Evolutionary conservation across 92 coral and sea anemone genomes (phyloP).

Genomic region (Chrysogorgia sp.): DNA sequence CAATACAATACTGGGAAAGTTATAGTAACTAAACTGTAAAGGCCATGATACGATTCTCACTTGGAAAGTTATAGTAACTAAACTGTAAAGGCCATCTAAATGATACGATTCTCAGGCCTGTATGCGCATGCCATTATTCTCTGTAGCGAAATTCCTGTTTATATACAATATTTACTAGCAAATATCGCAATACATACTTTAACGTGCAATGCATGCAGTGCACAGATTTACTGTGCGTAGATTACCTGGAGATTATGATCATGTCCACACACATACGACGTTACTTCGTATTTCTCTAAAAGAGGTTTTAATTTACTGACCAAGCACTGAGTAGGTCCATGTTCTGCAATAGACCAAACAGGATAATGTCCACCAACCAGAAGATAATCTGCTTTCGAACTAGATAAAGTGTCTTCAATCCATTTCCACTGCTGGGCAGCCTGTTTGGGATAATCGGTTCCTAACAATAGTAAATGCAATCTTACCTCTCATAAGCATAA

Average conservation of each 20-base stretch:
- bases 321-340: slow-evolving; percentile 87
- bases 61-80: too few relatives aligned
- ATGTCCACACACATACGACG: slow-evolving; percentile 92
- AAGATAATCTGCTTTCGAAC: slow-evolving; percentile 80
- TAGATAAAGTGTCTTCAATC: slow-evolving; percentile 75
- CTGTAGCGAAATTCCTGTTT: too few relatives aligned
- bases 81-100: too few relatives aligned
- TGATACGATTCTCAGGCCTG: too few relatives aligned
- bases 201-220: too few relatives aligned
- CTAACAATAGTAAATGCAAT: neutral
- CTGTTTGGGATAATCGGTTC: slow-evolving; percentile 13
- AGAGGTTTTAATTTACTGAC: slow-evolving; percentile 82
- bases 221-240: neutral
- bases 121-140: too few relatives aligned
- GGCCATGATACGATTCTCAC: too few relatives aligned
- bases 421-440: slow-evolving; percentile 85
- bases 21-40: too few relatives aligned
- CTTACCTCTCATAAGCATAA: too few relatives aligned
- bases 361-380: slow-evolving; percentile 95
- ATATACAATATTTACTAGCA: neutral
- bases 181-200: too few relatives aligned
- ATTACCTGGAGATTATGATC: slow-evolving; percentile 94
- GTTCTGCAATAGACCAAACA: slow-evolving; percentile 98
- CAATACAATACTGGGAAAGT: too few relatives aligned
- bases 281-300: slow-evolving; percentile 76